These are phyloP conservation scores for Parapsyche elsis DNA, from an alignment of 1,140 invertebrate species.

Conservation along the genomic window DNA sequence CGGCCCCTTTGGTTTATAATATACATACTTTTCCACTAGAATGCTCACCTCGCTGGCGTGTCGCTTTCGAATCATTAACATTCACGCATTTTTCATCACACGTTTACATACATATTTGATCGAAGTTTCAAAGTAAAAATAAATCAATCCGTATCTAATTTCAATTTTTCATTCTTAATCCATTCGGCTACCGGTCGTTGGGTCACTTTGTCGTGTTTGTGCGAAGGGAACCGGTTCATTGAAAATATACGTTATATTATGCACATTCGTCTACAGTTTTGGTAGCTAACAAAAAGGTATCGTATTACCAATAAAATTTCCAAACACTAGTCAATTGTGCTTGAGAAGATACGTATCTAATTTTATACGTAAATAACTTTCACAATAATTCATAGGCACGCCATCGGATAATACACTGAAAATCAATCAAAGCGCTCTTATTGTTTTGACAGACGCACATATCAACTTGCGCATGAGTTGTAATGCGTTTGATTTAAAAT, in stretches of 20 bases:
- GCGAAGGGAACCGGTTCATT: not conserved
- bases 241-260: not conserved
- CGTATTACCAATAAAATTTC: conserved; percentile 22
- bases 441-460: conserved; percentile 10
- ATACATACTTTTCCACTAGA: not conserved
- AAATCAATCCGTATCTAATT: conserved; percentile 9
- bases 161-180: conserved; percentile 16
- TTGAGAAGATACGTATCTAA: not conserved
- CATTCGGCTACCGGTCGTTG: not conserved
- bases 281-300: not conserved
- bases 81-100: conserved; percentile 5
- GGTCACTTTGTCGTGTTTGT: not conserved
- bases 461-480: not conserved
- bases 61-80: not conserved
- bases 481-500: not conserved
- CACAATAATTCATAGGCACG: conserved; percentile 26
- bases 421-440: conserved; percentile 17
- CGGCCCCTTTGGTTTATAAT: too few species aligned
- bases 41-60: not conserved
- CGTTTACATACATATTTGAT: not conserved
- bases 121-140: not conserved
- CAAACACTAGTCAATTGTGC: not conserved
- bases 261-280: not conserved
- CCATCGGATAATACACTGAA: not conserved
- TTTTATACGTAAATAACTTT: conserved; percentile 25